phyloP scores from a whole-genome alignment of 2,113 vertebrate species.

The Pholis gunnellus region DNA sequence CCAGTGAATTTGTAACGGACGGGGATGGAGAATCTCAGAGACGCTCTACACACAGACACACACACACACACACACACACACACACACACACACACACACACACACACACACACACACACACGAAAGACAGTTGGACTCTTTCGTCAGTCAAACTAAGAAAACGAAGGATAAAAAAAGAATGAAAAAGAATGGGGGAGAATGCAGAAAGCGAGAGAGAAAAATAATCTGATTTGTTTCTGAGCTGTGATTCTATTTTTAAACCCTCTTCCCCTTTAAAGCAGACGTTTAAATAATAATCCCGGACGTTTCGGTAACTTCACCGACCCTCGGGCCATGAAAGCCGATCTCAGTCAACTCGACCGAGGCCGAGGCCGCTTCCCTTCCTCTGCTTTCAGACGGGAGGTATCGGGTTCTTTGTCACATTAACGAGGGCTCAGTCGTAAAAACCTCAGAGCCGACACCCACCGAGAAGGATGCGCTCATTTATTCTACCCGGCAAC shows the following conservation, averaged over 20 bases:
- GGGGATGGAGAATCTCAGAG: slow-evolving; percentile 13
- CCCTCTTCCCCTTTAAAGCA: not conserved
- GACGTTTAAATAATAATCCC: not conserved
- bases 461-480: not conserved
- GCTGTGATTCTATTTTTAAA: not conserved
- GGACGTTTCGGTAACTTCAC: not conserved
- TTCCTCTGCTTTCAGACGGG: not conserved
- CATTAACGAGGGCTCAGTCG: slow-evolving; percentile 4
- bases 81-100: too few relatives aligned
- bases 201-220: not conserved
- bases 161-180: not conserved
- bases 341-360: not conserved
- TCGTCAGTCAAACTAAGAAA: not conserved
- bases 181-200: not conserved
- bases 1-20: slow-evolving; percentile 2
- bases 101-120: too few relatives aligned
- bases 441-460: not conserved
- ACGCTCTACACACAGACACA: not conserved
- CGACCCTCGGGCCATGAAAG: not conserved
- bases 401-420: not conserved
- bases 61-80: not conserved
- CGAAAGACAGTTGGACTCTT: not conserved
- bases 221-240: not conserved
- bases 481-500: slow-evolving; percentile 7
- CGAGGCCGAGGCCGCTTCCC: not conserved